Base-by-base conservation (phyloP, 1,140 invertebrate genomes). In the Trichonephila clavata region DNA sequence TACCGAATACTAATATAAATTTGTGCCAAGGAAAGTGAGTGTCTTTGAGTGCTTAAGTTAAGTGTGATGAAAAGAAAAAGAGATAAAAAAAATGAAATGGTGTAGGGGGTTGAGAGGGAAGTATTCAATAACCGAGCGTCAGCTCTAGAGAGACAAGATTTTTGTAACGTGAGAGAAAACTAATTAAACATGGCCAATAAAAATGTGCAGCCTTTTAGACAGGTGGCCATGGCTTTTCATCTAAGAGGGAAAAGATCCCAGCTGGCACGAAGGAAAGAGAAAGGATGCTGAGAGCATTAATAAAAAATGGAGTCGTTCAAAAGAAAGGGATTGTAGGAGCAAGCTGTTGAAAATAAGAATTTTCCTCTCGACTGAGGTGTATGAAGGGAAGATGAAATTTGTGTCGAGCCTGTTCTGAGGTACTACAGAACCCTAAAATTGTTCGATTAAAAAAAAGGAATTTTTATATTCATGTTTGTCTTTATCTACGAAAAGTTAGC, bases 151-250 rank as follows among this genome's bases (percentile, higher is more conserved):
- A 89, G 88, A 80, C 90, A 84, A 92, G 90, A 92, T 92, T 92
- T 92, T 92, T 92, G 90, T 92, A 92, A 63, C 90, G 24, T 63
- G 90, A 92, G 81, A 60, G 90, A 92, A 92, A 92, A 92, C 90
- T 92, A 92, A 92, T 92, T 92, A 92, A 92, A 92, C 90, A 92
- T 92, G 90, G 90, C 90, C 90, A 92, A 92, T 92, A 92, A 92
- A 92, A 92, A 92, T 92, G 81, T 60, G 81, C 21, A 83, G 32
- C 39, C 86, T 84, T 63, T 92, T 63, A n/a, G 90, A 90, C 88
- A 90, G 68, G 88, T 80, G 88, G 88, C 21, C 43, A 50, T 92
- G 39, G 77, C 90, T 92, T 84, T 92, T 92, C 90, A 84, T 84
- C 60, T 63, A 32, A 59, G 81, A 59, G 81, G 81, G 21, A 59